Evolutionary conservation across 2,888 invertebrate species (phyloP), one percentile per base, ranked within the genome.

Genomic region (Brachypalpus laphriformis): DNA sequence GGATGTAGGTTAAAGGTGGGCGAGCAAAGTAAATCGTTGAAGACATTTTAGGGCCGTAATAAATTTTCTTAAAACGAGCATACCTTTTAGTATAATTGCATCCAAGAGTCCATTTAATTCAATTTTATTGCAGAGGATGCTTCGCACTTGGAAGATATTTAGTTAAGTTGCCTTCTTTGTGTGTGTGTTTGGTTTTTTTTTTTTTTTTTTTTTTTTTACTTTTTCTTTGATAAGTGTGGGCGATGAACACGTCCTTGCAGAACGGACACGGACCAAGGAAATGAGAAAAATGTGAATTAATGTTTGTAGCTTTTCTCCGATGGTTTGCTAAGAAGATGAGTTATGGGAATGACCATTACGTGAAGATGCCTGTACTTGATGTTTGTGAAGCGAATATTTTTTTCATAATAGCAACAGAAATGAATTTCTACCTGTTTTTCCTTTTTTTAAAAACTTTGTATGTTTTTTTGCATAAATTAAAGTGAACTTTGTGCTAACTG

Each of bases 91-190:
- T 81, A 75, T 85, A 85, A 85, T 81, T 85, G 85, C 81, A 85
- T 85, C 75, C 85, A 81, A 71, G 85, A 85, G 85, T 85, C 85
- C 81, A 85, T 85, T 85, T 85, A 85, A 85, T 85, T 85, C 85
- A 85, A 85, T 85, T 85, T 80, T 85, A 85, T 85, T 80, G 81
- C 81, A 85, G 75, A 57, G 74, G 74, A 83, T 83, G 68, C 70
- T 75, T 70, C 63, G 63, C 80, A 80, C 80, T 75, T 75, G 65
- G 66, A 70, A 75, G 83, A 78, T 80, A 70, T 80, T 80, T 70
- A 72, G 61, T 68, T 54, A 40, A 66, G 82, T 68, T 75, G 51
- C 40, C 54, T 63, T 74, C 63, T 61, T 83, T 80, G 40, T 65
- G 14, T 34, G 14, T 49, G 9, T n/a, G 11, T 56, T 16, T 57